Evolutionary conservation across 2,797 vertebrate species (phyloP).

Genomic region (Hydrophis major): DNA sequence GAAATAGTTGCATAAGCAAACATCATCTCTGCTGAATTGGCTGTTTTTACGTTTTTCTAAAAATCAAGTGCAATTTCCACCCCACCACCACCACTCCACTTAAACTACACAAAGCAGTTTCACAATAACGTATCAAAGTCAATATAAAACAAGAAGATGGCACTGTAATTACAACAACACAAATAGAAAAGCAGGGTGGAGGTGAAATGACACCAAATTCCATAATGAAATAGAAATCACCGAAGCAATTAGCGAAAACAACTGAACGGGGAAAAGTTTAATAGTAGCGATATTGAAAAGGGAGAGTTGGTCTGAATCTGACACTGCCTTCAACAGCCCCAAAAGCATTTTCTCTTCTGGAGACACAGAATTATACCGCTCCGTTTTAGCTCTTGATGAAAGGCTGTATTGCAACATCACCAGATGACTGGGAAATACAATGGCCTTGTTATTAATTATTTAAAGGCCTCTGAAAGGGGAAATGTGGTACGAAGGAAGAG

Average conservation of each 20-base stretch:
- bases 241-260: background rate
- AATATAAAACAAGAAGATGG: background rate
- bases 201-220: background rate
- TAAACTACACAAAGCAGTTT: background rate
- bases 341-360: slow-evolving; percentile 27
- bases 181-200: too few species aligned
- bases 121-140: background rate
- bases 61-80: background rate
- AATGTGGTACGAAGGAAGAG: slow-evolving; percentile 36
- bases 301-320: slow-evolving; percentile 31
- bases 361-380: slow-evolving; percentile 41
- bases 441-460: slow-evolving; percentile 50
- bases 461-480: slow-evolving; percentile 46
- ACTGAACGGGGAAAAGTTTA: background rate
- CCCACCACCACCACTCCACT: background rate
- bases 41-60: background rate
- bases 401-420: slow-evolving; percentile 42
- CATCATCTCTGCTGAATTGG: background rate
- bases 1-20: background rate
- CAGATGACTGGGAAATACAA: slow-evolving; percentile 46
- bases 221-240: background rate
- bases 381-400: slow-evolving; percentile 32
- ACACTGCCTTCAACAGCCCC: slow-evolving; percentile 3
- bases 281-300: slow-evolving; percentile 14
- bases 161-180: background rate